Percentiles rank a stretch among this genome's conserved stretches.
Conservation (phyloP, 2,113 vertebrate genomes). For the Diphyllodes magnificus region DNA sequence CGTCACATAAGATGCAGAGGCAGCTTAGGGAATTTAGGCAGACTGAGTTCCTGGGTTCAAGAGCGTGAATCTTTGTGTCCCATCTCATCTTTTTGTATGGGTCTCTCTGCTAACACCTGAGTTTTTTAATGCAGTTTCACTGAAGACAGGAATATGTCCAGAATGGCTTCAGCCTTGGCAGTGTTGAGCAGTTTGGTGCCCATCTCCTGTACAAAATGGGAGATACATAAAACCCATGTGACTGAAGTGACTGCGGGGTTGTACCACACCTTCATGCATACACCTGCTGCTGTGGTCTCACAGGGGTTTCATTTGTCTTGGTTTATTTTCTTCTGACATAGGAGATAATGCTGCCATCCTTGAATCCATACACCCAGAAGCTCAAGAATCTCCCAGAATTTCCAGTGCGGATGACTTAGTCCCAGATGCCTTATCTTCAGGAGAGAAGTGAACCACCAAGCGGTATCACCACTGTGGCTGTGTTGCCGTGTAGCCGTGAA, state of each 20-base stretch:
- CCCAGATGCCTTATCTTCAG: neutral
- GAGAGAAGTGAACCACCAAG: neutral
- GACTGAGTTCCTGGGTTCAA: neutral
- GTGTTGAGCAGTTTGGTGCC: neutral
- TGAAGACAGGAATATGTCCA: neutral
- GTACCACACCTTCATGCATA: neutral
- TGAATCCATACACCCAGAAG: neutral
- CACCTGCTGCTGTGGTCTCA: neutral
- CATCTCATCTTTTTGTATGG: neutral
- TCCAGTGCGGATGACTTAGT: neutral
- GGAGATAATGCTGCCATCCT: neutral
- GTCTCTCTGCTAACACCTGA: neutral
- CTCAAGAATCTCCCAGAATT: neutral
- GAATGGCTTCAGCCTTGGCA: neutral
- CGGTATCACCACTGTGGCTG: rapidly evolving
- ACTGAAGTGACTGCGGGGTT: neutral
- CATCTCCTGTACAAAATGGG: neutral
- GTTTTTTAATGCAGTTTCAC: neutral
- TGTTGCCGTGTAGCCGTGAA: neutral
- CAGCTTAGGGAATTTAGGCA: neutral
- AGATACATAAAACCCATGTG: neutral
- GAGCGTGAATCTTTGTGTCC: neutral
- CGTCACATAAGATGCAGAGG: neutral
- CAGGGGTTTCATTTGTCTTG: neutral
- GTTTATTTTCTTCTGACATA: neutral